These are phyloP conservation scores for Leptonema lineaticorne DNA, from an alignment of 1,140 invertebrate genomes.

Conservation along the genomic window DNA sequence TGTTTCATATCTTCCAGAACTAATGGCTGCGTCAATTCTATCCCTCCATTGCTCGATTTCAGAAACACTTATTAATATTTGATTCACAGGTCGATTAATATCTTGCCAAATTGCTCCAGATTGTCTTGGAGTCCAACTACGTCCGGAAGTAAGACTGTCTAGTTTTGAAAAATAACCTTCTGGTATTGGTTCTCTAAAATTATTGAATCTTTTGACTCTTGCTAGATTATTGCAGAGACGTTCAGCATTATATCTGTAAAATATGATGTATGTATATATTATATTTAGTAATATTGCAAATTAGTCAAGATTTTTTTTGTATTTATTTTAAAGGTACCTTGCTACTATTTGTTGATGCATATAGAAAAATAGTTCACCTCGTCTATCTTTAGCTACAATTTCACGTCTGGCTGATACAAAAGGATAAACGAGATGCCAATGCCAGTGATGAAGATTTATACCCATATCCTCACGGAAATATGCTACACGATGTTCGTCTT, in stretches of 20 bases:
- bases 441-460: conserved; percentile 71
- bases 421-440: conserved; percentile 73
- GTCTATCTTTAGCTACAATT: conserved; percentile 63
- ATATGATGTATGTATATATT: not conserved
- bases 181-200: conserved; percentile 55
- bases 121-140: conserved; percentile 64
- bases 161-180: conserved; percentile 66
- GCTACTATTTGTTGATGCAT: conserved; percentile 71
- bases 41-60: conserved; percentile 68
- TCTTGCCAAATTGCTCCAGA: conserved; percentile 57
- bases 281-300: not conserved
- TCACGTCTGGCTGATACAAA: conserved; percentile 47
- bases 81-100: conserved; percentile 59
- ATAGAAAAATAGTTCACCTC: conserved; percentile 74
- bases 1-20: conserved; percentile 57
- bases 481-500: conserved; percentile 64
- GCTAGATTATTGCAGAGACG: conserved; percentile 58
- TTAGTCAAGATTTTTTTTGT: not conserved
- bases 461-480: conserved; percentile 68
- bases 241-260: conserved; percentile 60
- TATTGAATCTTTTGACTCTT: conserved; percentile 55
- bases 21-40: conserved; percentile 69
- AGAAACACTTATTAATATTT: conserved; percentile 60
- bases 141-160: conserved; percentile 62
- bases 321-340: conserved; percentile 43